These are phyloP conservation scores for Proteles cristata DNA, from an alignment of 2,113 vertebrate genomes.

Conservation along the genomic window DNA sequence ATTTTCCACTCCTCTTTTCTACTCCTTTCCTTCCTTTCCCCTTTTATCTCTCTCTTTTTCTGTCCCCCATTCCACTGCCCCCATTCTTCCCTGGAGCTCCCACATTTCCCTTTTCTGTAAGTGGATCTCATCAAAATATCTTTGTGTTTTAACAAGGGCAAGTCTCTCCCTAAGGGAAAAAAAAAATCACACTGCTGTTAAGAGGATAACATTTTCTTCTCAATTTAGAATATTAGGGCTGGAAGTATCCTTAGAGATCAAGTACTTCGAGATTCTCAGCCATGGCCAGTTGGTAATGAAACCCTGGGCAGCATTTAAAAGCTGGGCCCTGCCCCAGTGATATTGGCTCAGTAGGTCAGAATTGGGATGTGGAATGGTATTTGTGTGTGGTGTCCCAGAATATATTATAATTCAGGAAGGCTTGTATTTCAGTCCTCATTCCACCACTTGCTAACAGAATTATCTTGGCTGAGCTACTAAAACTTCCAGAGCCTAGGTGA, in stretches of 20 bases:
- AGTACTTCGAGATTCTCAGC: not conserved
- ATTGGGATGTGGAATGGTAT: not conserved
- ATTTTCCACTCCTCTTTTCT: too few relatives aligned
- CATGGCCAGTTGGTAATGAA: not conserved
- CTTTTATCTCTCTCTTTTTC: not conserved
- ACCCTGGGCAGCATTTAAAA: not conserved
- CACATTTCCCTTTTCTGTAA: not conserved
- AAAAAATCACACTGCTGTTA: not conserved
- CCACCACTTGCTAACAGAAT: not conserved
- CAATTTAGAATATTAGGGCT: not conserved
- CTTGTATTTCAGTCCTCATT: not conserved
- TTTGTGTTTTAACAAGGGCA: constrained; percentile 43
- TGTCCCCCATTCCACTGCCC: too few relatives aligned
- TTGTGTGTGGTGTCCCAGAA: not conserved
- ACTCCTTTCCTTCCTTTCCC: rapidly evolving
- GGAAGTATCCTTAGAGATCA: not conserved
- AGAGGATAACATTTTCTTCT: not conserved
- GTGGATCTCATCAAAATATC: not conserved
- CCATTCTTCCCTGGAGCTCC: not conserved
- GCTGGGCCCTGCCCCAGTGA: not conserved
- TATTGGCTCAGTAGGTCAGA: not conserved
- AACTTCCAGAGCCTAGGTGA: not conserved
- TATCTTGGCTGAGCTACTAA: not conserved
- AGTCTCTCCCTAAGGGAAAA: not conserved
- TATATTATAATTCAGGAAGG: not conserved